These are phyloP conservation scores for Agriopis marginaria DNA, from an alignment of 2,888 invertebrate genomes.

Conservation along the genomic window DNA sequence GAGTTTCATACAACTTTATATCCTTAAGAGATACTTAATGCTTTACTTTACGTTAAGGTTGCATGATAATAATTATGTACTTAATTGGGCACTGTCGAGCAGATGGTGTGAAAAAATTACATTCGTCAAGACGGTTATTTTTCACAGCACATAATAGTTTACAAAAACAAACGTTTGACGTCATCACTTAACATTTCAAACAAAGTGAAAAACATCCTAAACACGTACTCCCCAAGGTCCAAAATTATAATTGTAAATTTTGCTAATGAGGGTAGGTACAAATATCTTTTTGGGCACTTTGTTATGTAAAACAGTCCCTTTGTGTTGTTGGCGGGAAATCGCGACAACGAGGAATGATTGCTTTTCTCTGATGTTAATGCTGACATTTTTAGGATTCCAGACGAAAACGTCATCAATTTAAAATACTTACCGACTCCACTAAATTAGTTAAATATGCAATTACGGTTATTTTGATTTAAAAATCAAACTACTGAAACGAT, in stretches of 20 bases:
- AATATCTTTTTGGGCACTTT: constrained; percentile 30
- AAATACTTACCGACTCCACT: too few relatives aligned
- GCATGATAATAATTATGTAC: too few relatives aligned
- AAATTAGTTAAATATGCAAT: too few relatives aligned
- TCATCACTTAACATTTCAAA: constrained; percentile 4
- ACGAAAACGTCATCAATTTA: background rate
- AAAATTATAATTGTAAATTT: constrained; percentile 27
- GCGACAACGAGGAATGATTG: constrained; percentile 23
- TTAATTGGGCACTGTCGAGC: too few relatives aligned
- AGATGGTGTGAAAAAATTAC: too few relatives aligned
- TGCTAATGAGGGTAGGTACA: constrained; percentile 29
- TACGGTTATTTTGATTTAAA: too few relatives aligned
- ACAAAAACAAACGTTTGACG: constrained; percentile 2
- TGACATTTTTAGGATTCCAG: constrained; percentile 10
- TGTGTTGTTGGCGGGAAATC: constrained; percentile 24
- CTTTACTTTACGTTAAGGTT: too few relatives aligned
- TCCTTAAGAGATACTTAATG: too few relatives aligned
- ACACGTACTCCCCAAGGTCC: constrained; percentile 2
- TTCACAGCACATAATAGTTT: too few relatives aligned
- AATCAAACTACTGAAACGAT: too few relatives aligned
- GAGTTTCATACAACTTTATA: too few relatives aligned
- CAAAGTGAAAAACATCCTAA: constrained; percentile 15
- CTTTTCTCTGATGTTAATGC: constrained; percentile 22
- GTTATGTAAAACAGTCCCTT: constrained; percentile 30
- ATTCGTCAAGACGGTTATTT: too few relatives aligned